A percentile compares a stretch with the other conserved stretches of the same genome.
phyloP scores from a whole-genome alignment of 2,113 vertebrate genomes.

The Grammomys surdaster region DNA sequence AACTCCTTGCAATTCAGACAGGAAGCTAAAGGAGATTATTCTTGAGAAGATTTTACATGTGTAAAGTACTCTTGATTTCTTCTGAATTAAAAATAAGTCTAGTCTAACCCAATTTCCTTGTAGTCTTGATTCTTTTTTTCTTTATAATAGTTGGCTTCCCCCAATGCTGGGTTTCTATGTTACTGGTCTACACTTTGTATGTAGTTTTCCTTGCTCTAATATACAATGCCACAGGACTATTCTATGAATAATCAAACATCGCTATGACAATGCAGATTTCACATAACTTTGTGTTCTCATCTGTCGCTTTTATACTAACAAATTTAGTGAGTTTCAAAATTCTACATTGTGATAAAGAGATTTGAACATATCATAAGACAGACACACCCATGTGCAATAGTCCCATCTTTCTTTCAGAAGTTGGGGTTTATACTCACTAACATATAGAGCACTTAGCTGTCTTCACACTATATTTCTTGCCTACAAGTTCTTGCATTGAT shows the following conservation, averaged over 20 bases:
- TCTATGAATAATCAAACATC: not conserved
- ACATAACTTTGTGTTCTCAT: too few relatives aligned
- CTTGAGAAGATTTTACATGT: not conserved
- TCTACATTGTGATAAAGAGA: not conserved
- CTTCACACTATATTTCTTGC: not conserved
- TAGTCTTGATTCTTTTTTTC: not conserved
- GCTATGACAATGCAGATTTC: not conserved
- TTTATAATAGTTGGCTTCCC: not conserved
- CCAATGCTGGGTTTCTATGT: not conserved
- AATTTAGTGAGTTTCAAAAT: not conserved
- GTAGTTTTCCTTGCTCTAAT: not conserved
- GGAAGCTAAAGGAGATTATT: not conserved
- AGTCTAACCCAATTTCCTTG: not conserved
- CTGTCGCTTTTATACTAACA: not conserved
- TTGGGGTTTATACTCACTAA: not conserved
- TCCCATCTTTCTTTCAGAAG: not conserved
- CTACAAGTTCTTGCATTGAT: not conserved
- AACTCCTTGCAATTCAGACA: constrained; percentile 62
- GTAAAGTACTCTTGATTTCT: constrained; percentile 12
- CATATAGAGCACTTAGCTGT: not conserved
- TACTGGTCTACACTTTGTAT: not conserved
- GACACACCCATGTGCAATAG: not conserved
- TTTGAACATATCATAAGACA: not conserved
- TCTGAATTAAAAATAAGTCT: not conserved
- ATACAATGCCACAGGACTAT: not conserved